Evolutionary conservation across 2,113 vertebrate species (phyloP).

Genomic region (Puntigrus tetrazona): DNA sequence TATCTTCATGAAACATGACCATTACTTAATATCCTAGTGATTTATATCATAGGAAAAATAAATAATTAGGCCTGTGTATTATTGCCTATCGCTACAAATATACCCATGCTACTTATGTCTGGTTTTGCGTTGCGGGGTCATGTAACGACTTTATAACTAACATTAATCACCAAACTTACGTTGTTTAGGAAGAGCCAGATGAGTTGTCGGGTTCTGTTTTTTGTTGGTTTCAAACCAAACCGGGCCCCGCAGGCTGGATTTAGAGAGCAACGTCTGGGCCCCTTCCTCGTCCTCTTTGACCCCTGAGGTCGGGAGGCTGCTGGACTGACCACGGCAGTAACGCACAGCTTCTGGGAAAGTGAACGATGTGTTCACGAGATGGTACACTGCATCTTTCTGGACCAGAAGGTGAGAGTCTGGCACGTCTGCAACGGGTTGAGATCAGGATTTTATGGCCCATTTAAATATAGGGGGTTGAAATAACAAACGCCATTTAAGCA

Average conservation of each 20-base stretch:
- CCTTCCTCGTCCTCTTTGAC: slow-evolving; percentile 49
- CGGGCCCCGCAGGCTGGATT: slow-evolving; percentile 56
- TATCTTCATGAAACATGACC: no score
- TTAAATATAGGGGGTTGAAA: neutral
- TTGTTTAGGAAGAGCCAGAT: slow-evolving; percentile 58
- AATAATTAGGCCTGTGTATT: no score
- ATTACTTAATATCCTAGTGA: no score
- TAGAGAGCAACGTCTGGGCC: slow-evolving; percentile 60
- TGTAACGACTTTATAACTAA: no score
- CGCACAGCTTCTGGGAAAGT: slow-evolving; percentile 77
- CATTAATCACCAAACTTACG: slow-evolving; percentile 60
- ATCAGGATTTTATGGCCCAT: neutral
- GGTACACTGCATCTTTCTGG: slow-evolving; percentile 71
- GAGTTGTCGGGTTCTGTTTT: neutral
- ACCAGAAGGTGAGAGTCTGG: slow-evolving; percentile 50
- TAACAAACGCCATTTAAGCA: neutral
- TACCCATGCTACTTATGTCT: no score
- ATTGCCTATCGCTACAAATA: no score
- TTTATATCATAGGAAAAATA: no score
- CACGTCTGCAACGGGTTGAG: slow-evolving; percentile 2
- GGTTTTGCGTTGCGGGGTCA: no score
- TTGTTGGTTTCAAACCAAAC: slow-evolving; percentile 76
- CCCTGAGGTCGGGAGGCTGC: slow-evolving; percentile 66
- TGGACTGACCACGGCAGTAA: slow-evolving; percentile 79
- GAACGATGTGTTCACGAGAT: slow-evolving; percentile 73